Evolutionary conservation across 2,888 invertebrate species (phyloP), one percentile per base, ranked within the genome.

Genomic region (Drosophila barbarae): DNA sequence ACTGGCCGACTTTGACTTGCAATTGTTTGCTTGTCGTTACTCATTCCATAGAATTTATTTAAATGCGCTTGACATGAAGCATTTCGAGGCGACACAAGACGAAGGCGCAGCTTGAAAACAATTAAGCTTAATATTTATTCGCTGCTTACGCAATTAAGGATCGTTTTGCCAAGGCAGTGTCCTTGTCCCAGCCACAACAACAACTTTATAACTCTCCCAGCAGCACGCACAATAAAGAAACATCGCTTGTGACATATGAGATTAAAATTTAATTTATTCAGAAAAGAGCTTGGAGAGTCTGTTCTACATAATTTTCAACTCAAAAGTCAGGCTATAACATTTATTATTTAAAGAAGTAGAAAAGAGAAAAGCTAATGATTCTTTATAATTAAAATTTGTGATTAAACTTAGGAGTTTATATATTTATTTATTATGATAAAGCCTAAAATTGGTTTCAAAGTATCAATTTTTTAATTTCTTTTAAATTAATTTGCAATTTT

Each of bases 141-240:
- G 36, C n/a, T 35, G 46, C 54, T 46, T 50, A 41, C 36, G 51
- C 84, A 84, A 84, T 85, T 83, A 83, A 85, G 84, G 84, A 78
- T 64, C 50, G 63, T 55, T 21, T 54, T 42, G 18, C 51, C 66
- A 81, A 80, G 77, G 77, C 50, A 53, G 52, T 71, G 84, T 78
- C 84, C 84, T 78, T 75, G 78, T 32, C 28, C n/a, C 50, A 77
- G 64, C 39, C 23, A 18, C 52, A 51, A 42, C 12, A 26, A 57
- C 49, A 41, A 42, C 39, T 46, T 46, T 21, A 53, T 53, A 26
- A 54, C 9, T 30, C n/a, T 13, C 8, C n/a, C 15, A 8, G 30
- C 15, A 8, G 30, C 44, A 44, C 2, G 35, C 26, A 26, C 10
- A 47, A 18, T 18, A 47, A n/a, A 47, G n/a, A 54, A 46, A 54